These are phyloP conservation scores for Euglossa dilemma DNA, from an alignment of 1,140 invertebrate genomes.

Conservation along the genomic window DNA sequence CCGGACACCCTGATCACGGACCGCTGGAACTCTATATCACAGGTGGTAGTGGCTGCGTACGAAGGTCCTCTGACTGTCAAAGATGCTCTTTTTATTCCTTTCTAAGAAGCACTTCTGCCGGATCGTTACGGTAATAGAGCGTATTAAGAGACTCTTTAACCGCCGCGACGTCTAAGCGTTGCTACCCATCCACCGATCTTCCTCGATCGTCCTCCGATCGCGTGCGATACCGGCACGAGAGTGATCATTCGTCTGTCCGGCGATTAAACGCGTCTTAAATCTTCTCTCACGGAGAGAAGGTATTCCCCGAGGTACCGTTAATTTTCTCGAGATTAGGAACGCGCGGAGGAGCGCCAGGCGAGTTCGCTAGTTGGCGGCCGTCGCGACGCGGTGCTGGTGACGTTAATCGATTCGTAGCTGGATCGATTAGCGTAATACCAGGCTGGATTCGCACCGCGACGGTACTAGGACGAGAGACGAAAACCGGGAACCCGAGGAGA, in stretches of 20 bases:
- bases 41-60: conserved; percentile 74
- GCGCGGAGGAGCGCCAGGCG: neutral
- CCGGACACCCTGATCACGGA: conserved; percentile 76
- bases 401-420: conserved; percentile 60
- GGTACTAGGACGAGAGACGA: neutral
- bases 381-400: conserved; percentile 13
- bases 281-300: too few relatives aligned
- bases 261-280: too few relatives aligned
- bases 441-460: neutral
- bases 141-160: neutral
- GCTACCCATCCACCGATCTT: too few relatives aligned
- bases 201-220: too few relatives aligned
- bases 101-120: conserved; percentile 50
- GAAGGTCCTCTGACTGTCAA: conserved; percentile 64
- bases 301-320: neutral
- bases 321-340: neutral
- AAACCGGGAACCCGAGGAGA: neutral
- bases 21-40: conserved; percentile 81
- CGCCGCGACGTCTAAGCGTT: too few relatives aligned
- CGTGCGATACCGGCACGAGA: too few relatives aligned
- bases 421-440: conserved; percentile 41
- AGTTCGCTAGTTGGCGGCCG: conserved; percentile 31
- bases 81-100: conserved; percentile 45
- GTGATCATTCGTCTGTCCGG: too few relatives aligned
- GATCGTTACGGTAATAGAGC: conserved; percentile 39